Base-by-base conservation (phyloP, 1,140 invertebrate species). In the Drosophila kohkoa region DNA sequence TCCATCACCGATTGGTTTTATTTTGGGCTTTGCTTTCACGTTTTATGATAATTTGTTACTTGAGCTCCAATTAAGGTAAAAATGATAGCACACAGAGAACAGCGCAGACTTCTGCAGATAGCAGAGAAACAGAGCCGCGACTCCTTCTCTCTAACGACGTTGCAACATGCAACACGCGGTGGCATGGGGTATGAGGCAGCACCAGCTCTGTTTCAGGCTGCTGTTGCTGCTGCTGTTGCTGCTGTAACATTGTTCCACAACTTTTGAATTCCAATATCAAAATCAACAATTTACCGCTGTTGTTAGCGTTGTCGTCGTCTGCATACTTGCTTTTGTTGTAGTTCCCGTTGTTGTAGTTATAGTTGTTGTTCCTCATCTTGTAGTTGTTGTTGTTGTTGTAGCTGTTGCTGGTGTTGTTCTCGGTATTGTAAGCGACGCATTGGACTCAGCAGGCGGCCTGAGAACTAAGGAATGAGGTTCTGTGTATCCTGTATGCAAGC, bases 211-310 rank as follows among this genome's bases (percentile, higher is more conserved):
- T 57, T 25, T 51, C 32, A 43, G 45, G 38, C 16, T 43, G 15
- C 51, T 32, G 7, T 5, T 52, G 51, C 48, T 64, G n/a, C 55
- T 32, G 25, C 11, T 30, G 25, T 28, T 52, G 51, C 48, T 64
- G 68, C 74, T 77, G 51, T 45, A 77, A 79, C 68, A 79, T 86
- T 73, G 62, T 67, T 77, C 64, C 60, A 64, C 52, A 88, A 88
- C 51, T 85, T 89, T 89, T 81, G 71, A 82, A 85, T 88, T 81
- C 81, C 75, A 89, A 83, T 88, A 88, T 88, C 77, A 88, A 83
- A 88, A 89, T 88, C 85, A 88, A 88, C 85, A 88, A 88, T 78
- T 81, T 79, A 68, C 79, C 77, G 74, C 71, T 83, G 80, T 88
- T 88, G 80, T 88, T 80, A 75, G 77, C 74, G 52, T 55, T 55